Evolutionary conservation across 2,113 vertebrate species (phyloP).

Genomic region (Mesembrinibis cayennensis): DNA sequence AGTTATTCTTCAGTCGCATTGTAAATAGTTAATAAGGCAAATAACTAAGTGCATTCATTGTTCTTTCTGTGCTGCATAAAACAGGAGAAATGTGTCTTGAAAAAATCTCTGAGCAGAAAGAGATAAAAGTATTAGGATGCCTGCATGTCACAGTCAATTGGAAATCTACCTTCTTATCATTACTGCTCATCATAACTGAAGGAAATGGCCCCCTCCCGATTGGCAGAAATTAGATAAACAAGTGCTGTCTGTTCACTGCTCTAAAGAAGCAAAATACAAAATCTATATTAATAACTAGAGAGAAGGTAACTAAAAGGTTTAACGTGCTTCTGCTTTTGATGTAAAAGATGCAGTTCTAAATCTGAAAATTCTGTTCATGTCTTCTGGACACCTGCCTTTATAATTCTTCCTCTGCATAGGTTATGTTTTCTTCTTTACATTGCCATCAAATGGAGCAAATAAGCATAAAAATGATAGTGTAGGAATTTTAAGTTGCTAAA

Average conservation of each 20-base stretch:
- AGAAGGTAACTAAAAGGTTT: neutral
- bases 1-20: neutral
- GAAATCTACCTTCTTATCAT: constrained; percentile 34
- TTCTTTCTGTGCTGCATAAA: neutral
- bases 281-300: neutral
- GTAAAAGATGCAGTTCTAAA: neutral
- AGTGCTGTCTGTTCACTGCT: constrained; percentile 9
- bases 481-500: neutral
- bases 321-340: neutral
- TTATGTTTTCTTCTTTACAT: neutral
- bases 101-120: constrained; percentile 1
- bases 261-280: neutral
- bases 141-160: constrained; percentile 52
- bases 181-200: constrained; percentile 43
- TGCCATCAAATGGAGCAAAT: neutral
- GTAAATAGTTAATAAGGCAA: neutral
- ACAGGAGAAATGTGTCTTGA: neutral
- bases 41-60: neutral
- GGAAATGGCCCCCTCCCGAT: neutral
- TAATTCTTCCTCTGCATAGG: neutral
- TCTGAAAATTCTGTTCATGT: neutral
- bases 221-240: constrained; percentile 51
- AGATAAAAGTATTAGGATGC: constrained; percentile 50
- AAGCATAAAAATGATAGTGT: neutral
- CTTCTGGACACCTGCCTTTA: neutral